These are phyloP conservation scores for Lagodon rhomboides DNA, from an alignment of 2,797 vertebrate species.

Conservation along the genomic window DNA sequence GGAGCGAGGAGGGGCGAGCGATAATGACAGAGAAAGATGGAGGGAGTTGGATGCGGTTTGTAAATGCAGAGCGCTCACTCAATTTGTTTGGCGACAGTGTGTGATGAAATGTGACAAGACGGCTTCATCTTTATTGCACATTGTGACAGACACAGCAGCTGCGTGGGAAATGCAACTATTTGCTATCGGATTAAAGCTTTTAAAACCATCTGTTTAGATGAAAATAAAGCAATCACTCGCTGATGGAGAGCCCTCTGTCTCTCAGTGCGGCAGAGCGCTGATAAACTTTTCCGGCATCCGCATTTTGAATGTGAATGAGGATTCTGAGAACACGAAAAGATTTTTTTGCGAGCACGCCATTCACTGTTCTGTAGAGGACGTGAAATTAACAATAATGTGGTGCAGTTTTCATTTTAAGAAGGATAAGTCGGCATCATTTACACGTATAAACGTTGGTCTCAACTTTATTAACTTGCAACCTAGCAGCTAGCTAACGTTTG, in stretches of 20 bases:
- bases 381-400: not conserved
- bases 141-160: slow-evolving; percentile 33
- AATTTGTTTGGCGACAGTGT: slow-evolving; percentile 44
- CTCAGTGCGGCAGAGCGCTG: not conserved
- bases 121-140: slow-evolving; percentile 25
- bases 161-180: not conserved
- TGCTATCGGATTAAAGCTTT: slow-evolving; percentile 28
- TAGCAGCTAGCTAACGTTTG: not conserved
- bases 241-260: slow-evolving; percentile 12
- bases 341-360: not conserved
- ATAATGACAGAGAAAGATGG: slow-evolving; percentile 36
- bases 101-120: slow-evolving; percentile 52
- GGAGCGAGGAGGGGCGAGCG: not conserved
- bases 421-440: not conserved
- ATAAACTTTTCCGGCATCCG: not conserved
- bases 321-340: not conserved
- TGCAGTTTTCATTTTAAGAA: not conserved
- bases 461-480: not conserved
- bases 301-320: not conserved
- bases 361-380: not conserved
- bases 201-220: slow-evolving; percentile 21
- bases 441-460: not conserved
- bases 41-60: slow-evolving; percentile 34
- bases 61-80: slow-evolving; percentile 40
- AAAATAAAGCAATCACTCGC: slow-evolving; percentile 15